Percentiles rank a stretch among this genome's conserved stretches.
These are phyloP conservation scores for Drosophila navojoa DNA, from an alignment of 1,140 invertebrate species.

Conservation along the genomic window DNA sequence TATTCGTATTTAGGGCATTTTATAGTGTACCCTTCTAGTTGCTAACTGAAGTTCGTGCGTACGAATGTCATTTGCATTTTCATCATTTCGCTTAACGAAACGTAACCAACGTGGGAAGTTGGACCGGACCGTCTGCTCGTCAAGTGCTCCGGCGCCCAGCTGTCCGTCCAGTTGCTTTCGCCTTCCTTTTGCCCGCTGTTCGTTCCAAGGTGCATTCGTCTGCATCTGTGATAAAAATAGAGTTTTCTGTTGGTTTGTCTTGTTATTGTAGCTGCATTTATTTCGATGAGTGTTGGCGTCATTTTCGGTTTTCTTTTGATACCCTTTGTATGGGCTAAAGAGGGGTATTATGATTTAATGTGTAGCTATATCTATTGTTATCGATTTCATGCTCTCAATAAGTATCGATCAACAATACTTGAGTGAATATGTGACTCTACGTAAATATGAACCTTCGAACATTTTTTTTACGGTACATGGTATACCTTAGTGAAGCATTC, in stretches of 20 bases:
- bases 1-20: conserved; percentile 24
- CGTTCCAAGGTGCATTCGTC: conserved; percentile 28
- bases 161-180: conserved; percentile 46
- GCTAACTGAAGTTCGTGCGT: conserved; percentile 31
- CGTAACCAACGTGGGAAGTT: conserved; percentile 79
- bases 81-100: conserved; percentile 74
- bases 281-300: conserved; percentile 57
- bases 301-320: conserved; percentile 25
- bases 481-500: not conserved
- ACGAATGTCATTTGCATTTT: conserved; percentile 66
- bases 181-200: not conserved
- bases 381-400: no score
- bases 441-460: no score
- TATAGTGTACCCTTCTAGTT: not conserved
- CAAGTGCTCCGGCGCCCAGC: conserved; percentile 56
- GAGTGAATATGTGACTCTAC: no score
- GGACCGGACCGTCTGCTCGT: conserved; percentile 39
- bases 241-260: conserved; percentile 51
- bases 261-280: conserved; percentile 37
- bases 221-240: conserved; percentile 69
- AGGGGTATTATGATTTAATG: not conserved
- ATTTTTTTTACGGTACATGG: not conserved
- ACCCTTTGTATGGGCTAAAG: not conserved
- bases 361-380: no score
- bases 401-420: no score